phyloP scores from a whole-genome alignment of 30 jellyfish, hydroid and myxozoan genomes.

The Phacellophora camtschatica region DNA sequence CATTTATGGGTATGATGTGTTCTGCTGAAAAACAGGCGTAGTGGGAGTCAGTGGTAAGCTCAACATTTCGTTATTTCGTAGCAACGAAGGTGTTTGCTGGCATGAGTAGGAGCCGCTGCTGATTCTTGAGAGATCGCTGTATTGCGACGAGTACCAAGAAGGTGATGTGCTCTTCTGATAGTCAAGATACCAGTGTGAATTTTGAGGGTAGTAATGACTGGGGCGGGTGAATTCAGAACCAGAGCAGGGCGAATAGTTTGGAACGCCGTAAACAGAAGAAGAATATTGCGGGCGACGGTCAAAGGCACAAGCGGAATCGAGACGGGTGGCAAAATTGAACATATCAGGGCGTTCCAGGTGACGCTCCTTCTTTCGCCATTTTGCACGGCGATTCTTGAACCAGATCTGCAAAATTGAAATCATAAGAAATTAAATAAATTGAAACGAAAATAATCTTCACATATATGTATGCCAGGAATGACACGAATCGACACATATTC shows the following conservation, averaged over 20 bases:
- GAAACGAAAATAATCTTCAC: neutral
- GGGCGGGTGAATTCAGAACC: slow-evolving; percentile 69
- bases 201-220: slow-evolving; percentile 72
- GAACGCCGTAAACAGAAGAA: slow-evolving; percentile 72
- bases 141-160: slow-evolving; percentile 76
- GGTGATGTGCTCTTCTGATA: slow-evolving; percentile 81
- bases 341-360: slow-evolving; percentile 96
- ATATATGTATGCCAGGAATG: no score
- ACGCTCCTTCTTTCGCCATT: slow-evolving; percentile 96
- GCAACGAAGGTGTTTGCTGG: slow-evolving; percentile 55
- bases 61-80: slow-evolving; percentile 70
- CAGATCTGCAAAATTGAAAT: slow-evolving; percentile 67
- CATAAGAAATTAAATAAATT: neutral
- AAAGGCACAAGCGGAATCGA: slow-evolving; percentile 81
- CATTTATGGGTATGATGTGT: slow-evolving; percentile 54
- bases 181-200: slow-evolving; percentile 79
- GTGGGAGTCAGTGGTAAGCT: slow-evolving; percentile 79
- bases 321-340: slow-evolving; percentile 74
- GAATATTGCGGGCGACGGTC: slow-evolving; percentile 85
- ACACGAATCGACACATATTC: no score
- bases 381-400: slow-evolving; percentile 96
- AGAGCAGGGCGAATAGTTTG: slow-evolving; percentile 69
- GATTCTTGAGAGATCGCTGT: slow-evolving; percentile 63
- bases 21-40: slow-evolving; percentile 67
- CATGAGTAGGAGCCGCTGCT: slow-evolving; percentile 76